phyloP scores from a whole-genome alignment of 2,113 vertebrate genomes.

The Macrotus californicus region DNA sequence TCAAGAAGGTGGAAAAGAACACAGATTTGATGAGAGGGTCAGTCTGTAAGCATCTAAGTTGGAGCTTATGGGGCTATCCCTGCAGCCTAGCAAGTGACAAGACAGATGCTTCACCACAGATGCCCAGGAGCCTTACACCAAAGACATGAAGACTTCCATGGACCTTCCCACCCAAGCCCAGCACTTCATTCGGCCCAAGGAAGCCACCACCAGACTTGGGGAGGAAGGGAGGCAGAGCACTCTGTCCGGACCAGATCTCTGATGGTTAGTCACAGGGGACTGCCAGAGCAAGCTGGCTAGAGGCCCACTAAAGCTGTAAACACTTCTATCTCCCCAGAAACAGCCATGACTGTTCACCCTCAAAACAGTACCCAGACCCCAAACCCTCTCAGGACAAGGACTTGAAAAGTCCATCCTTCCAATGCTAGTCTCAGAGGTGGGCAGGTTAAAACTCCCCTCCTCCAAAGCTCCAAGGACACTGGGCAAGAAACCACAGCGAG shows the following conservation, averaged over 20 bases:
- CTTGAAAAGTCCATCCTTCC: not conserved
- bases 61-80: too few relatives aligned
- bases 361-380: not conserved
- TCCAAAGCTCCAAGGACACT: not conserved
- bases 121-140: not conserved
- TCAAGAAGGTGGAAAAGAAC: not conserved
- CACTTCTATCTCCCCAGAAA: not conserved
- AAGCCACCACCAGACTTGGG: not conserved
- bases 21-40: not conserved
- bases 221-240: not conserved
- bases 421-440: not conserved
- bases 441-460: not conserved
- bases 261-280: not conserved
- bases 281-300: not conserved
- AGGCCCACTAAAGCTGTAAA: not conserved
- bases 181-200: not conserved
- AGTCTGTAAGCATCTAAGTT: too few relatives aligned
- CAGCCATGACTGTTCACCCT: not conserved
- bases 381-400: not conserved
- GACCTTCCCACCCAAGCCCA: not conserved
- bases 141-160: not conserved
- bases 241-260: not conserved
- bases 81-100: too few relatives aligned
- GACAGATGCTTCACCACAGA: not conserved
- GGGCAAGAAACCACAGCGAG: not conserved